Evolutionary conservation across 2,113 vertebrate genomes (phyloP).

Genomic region (Formicarius rufipectus): DNA sequence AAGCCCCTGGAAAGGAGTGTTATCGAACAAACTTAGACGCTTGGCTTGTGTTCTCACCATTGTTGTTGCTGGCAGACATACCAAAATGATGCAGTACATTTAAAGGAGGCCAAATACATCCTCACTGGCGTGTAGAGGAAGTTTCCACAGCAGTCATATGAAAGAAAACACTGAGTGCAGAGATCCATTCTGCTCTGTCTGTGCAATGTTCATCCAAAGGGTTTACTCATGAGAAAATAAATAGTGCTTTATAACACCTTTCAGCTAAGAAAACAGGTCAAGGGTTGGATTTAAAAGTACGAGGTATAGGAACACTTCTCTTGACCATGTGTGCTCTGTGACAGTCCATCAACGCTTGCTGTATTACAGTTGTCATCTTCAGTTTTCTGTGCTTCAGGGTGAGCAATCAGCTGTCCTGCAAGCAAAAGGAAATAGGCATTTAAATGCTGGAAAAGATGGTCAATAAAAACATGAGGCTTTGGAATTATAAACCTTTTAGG

Average conservation of each 20-base stretch:
- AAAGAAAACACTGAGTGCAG: not conserved
- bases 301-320: constrained; percentile 15
- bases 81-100: constrained; percentile 20
- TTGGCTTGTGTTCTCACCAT: not conserved
- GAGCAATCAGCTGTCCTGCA: constrained; percentile 76
- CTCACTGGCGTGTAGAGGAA: constrained; percentile 26
- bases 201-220: not conserved
- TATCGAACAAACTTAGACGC: not conserved
- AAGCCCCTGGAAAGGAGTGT: not conserved
- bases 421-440: not conserved
- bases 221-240: constrained; percentile 57
- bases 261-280: constrained; percentile 4
- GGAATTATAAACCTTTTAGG: not conserved
- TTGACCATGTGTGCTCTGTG: not conserved
- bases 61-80: constrained; percentile 43
- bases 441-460: not conserved
- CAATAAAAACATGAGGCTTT: not conserved
- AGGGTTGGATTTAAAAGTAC: not conserved
- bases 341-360: not conserved
- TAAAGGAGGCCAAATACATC: constrained; percentile 32
- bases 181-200: not conserved
- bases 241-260: constrained; percentile 53
- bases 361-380: not conserved
- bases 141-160: constrained; percentile 44
- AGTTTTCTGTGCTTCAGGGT: not conserved